Base-by-base conservation (phyloP, 2,113 vertebrate species). In the Columba janthina region DNA sequence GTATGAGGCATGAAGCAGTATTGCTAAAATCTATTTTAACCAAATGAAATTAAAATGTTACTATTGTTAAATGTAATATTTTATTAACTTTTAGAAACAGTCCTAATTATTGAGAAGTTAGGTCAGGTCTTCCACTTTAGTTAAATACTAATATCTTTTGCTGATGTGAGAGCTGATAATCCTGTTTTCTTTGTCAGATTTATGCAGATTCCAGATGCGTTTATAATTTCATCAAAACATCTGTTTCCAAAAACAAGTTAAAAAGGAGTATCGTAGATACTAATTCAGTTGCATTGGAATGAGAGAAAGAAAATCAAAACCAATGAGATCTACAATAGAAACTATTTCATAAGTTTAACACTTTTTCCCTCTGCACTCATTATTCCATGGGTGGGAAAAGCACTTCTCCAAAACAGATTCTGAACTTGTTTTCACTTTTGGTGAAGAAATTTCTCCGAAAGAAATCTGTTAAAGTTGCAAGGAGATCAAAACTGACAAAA, bases 1-100 rank as follows among this genome's bases (percentile, higher is more conserved):
- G 9, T 26, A 83, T 44, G 51, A 87, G 26, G 79, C 40, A 72
- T 12, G 15, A 95, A 21, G 18, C 34, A 69, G 31, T 28, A 31
- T 22, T 85, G 53, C 53, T 88, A 72, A 93, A 88, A 69, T 76
- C 26, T 76, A 31, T 76, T 93, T 76, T 73, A 92, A 85, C 85
- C 54, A 58, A 83, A 71, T 38, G 31, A 78, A 82, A 85, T 79
- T 1, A 57, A 89, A 89, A 50, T 72, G 67, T 72, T 88, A 40
- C 38, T 73, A 12, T 36, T 64, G 54, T 57, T 69, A 91, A 89
- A 82, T 85, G 51, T 28, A 57, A 9, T 79, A 71, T 92, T 84
- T 64, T 60, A 48, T 69, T 64, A 36, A 48, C 12, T 78, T 77
- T 40, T 10, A 71, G 58, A 90, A 92, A 71, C 78, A 57, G 19